Percentiles rank a stretch among this genome's conserved stretches.
Conservation (phyloP, 1,140 invertebrate genomes). For the Pantala flavescens region DNA sequence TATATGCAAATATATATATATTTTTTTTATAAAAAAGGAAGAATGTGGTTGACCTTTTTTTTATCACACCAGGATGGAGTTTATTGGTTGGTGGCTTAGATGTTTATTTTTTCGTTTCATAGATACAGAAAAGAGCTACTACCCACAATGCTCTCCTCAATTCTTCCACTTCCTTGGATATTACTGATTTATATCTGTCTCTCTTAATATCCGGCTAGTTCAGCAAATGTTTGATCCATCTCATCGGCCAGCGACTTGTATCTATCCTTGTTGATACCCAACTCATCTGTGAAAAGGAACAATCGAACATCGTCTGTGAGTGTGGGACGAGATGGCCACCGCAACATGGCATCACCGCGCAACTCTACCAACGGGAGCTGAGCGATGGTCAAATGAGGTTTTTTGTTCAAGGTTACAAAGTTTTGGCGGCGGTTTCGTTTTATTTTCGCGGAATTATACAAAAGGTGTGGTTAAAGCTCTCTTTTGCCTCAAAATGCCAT, state of each 20-base stretch:
- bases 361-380: background rate
- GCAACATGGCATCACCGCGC: background rate
- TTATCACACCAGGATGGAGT: background rate
- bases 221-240: constrained; percentile 94
- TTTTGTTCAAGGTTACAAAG: background rate
- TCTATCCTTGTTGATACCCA: constrained; percentile 98
- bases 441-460: background rate
- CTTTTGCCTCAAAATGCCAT: background rate
- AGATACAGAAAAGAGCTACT: background rate
- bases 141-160: background rate
- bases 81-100: background rate
- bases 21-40: background rate
- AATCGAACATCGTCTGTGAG: constrained; percentile 8
- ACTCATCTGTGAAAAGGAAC: constrained; percentile 62
- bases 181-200: background rate
- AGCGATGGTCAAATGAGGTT: background rate
- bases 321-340: background rate
- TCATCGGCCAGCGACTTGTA: constrained; percentile 94
- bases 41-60: constrained; percentile 6
- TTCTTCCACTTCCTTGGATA: constrained; percentile 7
- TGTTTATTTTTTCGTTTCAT: background rate
- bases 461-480: background rate
- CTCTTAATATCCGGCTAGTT: constrained; percentile 66
- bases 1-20: background rate
- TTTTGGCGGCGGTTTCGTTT: background rate